These are phyloP conservation scores for Phymatocera aterrima DNA, from an alignment of 2,888 invertebrate species.

Conservation along the genomic window DNA sequence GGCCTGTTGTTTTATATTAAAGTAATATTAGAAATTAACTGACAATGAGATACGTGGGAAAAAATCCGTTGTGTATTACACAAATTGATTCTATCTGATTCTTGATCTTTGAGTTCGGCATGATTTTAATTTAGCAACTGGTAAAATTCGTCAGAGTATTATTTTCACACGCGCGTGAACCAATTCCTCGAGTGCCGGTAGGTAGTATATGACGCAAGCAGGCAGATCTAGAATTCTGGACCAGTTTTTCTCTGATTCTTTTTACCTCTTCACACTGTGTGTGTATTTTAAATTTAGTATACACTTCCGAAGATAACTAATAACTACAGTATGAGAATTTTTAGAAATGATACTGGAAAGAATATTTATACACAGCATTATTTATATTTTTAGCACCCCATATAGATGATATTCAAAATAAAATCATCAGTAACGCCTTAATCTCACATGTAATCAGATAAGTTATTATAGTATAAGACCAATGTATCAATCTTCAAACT, in stretches of 20 bases:
- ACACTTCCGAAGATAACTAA: neutral
- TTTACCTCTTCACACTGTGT: neutral
- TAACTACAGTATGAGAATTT: neutral
- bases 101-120: neutral
- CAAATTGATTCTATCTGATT: neutral
- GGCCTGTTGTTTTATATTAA: neutral
- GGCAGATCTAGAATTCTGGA: slow-evolving; percentile 26
- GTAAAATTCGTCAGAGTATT: neutral
- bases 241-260: slow-evolving; percentile 26
- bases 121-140: neutral
- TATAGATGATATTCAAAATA: neutral
- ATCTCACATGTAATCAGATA: too few species aligned
- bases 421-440: neutral
- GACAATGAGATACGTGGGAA: neutral
- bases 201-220: slow-evolving; percentile 15
- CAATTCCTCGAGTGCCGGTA: neutral
- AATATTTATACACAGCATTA: neutral
- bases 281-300: slow-evolving; percentile 1
- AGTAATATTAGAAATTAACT: too few species aligned
- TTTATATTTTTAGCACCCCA: neutral
- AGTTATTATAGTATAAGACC: neutral
- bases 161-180: neutral
- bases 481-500: neutral
- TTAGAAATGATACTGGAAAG: neutral
- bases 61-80: neutral